Evolutionary conservation across 2,113 vertebrate species (phyloP).

Genomic region (Sylvia atricapilla): DNA sequence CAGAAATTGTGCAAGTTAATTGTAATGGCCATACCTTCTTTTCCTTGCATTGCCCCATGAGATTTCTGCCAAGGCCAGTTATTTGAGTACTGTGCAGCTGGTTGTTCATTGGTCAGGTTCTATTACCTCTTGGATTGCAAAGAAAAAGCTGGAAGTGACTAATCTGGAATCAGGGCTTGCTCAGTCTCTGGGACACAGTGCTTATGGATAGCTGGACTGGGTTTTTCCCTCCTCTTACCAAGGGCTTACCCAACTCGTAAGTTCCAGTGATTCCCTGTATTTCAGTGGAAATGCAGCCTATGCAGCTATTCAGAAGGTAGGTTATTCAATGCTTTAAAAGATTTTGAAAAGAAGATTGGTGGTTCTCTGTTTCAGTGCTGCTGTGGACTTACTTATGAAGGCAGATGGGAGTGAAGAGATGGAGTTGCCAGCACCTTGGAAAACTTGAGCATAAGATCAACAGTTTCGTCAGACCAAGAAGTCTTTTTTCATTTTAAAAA

Average conservation of each 20-base stretch:
- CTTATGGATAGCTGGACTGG: not conserved
- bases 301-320: slow-evolving; percentile 15
- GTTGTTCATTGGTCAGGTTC: not conserved
- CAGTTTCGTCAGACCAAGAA: not conserved
- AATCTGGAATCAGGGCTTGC: not conserved
- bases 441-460: not conserved
- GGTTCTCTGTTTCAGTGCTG: not conserved
- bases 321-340: not conserved
- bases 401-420: not conserved
- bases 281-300: not conserved
- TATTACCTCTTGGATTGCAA: not conserved
- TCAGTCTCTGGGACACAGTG: not conserved
- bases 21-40: not conserved
- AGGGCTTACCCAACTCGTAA: not conserved
- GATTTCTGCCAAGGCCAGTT: not conserved
- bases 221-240: not conserved
- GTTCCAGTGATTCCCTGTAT: not conserved
- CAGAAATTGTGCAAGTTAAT: not conserved
- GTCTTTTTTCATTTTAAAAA: not conserved
- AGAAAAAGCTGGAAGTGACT: not conserved
- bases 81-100: not conserved
- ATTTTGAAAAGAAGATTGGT: not conserved
- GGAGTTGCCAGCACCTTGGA: slow-evolving; percentile 27
- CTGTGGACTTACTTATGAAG: not conserved
- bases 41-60: not conserved